Percentiles rank a stretch among this genome's conserved stretches.
These are phyloP conservation scores for Chloroclysta siterata DNA, from an alignment of 2,888 invertebrate species.

Conservation along the genomic window DNA sequence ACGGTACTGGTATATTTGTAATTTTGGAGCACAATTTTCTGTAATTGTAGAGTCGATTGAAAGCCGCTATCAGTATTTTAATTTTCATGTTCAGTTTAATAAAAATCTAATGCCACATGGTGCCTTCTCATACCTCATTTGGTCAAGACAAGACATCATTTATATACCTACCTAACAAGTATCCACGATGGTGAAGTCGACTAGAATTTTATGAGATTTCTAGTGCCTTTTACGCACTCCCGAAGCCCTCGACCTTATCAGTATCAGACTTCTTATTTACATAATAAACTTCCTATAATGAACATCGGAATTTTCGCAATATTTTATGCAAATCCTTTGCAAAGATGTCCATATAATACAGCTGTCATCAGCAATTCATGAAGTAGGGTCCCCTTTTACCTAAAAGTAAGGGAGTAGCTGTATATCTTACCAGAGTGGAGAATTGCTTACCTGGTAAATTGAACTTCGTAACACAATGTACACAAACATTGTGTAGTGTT, in stretches of 20 bases:
- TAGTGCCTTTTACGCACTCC: slow-evolving; percentile 4
- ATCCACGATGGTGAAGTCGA: not conserved
- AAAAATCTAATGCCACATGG: slow-evolving; percentile 10
- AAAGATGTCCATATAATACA: slow-evolving; percentile 61
- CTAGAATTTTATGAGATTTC: slow-evolving; percentile 12
- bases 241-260: not conserved
- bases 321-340: slow-evolving; percentile 67
- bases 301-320: slow-evolving; percentile 32
- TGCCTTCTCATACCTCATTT: slow-evolving; percentile 10
- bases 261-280: not conserved
- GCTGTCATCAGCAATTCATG: slow-evolving; percentile 76
- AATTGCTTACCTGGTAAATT: slow-evolving; percentile 52
- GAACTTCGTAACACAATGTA: too few relatives aligned
- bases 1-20: slow-evolving; percentile 21
- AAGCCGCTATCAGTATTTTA: slow-evolving; percentile 13
- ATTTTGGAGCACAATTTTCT: slow-evolving; percentile 17
- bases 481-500: too few relatives aligned
- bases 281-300: slow-evolving; percentile 10
- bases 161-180: slow-evolving; percentile 1
- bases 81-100: slow-evolving; percentile 21
- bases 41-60: slow-evolving; percentile 19
- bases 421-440: slow-evolving; percentile 55
- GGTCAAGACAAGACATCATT: slow-evolving; percentile 1
- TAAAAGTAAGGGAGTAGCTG: slow-evolving; percentile 51
- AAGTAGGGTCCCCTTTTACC: slow-evolving; percentile 54